Conservation (phyloP, 2,797 vertebrate genomes). For the Girardinus metallicus region DNA sequence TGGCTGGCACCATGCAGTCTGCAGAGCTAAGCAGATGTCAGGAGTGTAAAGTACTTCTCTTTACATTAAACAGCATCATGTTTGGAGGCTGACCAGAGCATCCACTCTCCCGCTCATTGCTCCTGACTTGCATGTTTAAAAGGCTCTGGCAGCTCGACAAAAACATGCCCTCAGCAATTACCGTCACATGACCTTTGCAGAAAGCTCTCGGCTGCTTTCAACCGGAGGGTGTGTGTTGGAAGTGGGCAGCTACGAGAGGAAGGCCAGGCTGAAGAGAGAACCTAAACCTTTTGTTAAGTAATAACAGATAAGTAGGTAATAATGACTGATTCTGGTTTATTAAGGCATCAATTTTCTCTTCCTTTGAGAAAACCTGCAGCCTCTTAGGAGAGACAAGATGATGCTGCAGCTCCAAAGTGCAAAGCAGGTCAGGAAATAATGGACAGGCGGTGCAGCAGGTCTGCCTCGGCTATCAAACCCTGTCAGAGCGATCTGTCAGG, state of each 20-base stretch:
- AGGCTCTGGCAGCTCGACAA: slow-evolving; percentile 57
- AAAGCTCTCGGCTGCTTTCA: slow-evolving; percentile 23
- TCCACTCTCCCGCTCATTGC: slow-evolving; percentile 10
- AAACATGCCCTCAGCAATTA: slow-evolving; percentile 49
- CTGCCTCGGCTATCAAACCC: slow-evolving; percentile 32
- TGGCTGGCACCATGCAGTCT: slow-evolving; percentile 10
- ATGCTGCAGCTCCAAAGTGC: slow-evolving; percentile 2
- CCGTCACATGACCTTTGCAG: slow-evolving; percentile 47
- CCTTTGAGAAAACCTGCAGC: slow-evolving; percentile 8
- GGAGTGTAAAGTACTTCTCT: slow-evolving; percentile 7
- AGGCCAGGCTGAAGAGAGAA: not conserved
- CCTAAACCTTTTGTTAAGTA: not conserved
- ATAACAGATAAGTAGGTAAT: slow-evolving; percentile 32
- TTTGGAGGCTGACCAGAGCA: slow-evolving; percentile 12
- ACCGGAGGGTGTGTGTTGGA: slow-evolving; percentile 5
- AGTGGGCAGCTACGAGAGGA: not conserved
- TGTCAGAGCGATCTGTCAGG: slow-evolving; percentile 50
- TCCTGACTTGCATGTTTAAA: slow-evolving; percentile 46
- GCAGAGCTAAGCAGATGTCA: slow-evolving; percentile 7
- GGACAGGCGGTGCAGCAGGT: slow-evolving; percentile 28
- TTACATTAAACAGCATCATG: slow-evolving; percentile 12
- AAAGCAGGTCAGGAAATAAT: slow-evolving; percentile 15
- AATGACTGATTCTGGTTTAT: slow-evolving; percentile 21
- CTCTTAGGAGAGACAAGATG: slow-evolving; percentile 4
- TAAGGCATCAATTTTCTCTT: slow-evolving; percentile 28